Evolutionary conservation across 2,797 vertebrate species (phyloP).

Genomic region (Gymnoscopelus braueri): DNA sequence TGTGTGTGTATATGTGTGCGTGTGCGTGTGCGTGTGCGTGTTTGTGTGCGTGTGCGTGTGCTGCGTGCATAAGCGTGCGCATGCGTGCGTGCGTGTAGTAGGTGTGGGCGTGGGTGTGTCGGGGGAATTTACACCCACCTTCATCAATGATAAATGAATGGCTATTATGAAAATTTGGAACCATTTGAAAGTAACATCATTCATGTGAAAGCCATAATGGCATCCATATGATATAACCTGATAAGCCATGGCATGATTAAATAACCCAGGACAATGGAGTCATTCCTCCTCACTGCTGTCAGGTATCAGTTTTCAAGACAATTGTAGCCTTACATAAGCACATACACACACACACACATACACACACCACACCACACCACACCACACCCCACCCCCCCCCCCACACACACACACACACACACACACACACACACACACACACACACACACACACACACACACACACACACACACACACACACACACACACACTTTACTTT

Average conservation of each 20-base stretch:
- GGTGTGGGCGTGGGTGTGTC: too few relatives aligned
- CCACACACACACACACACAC: too few relatives aligned
- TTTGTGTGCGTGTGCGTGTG: not conserved
- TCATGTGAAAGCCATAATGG: slow-evolving; percentile 24
- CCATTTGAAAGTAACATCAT: slow-evolving; percentile 34
- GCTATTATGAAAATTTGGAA: slow-evolving; percentile 27
- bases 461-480: too few relatives aligned
- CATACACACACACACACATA: too few relatives aligned
- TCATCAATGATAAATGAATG: slow-evolving; percentile 33
- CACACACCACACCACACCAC: too few relatives aligned
- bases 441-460: too few relatives aligned
- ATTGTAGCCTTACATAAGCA: not conserved
- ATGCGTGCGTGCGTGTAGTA: too few relatives aligned
- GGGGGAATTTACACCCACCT: slow-evolving; percentile 23
- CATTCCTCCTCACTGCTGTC: slow-evolving; percentile 19
- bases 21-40: not conserved
- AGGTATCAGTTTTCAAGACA: slow-evolving; percentile 14
- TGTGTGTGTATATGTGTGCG: too few relatives aligned
- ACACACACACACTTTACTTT: too few relatives aligned
- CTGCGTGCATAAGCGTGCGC: not conserved
- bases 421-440: too few relatives aligned
- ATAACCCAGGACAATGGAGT: slow-evolving; percentile 28
- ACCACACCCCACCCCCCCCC: too few relatives aligned
- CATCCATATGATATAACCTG: slow-evolving; percentile 18
- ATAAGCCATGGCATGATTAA: slow-evolving; percentile 35